Base-by-base conservation (phyloP, 1,140 invertebrate genomes). In the Telenomus remus region DNA sequence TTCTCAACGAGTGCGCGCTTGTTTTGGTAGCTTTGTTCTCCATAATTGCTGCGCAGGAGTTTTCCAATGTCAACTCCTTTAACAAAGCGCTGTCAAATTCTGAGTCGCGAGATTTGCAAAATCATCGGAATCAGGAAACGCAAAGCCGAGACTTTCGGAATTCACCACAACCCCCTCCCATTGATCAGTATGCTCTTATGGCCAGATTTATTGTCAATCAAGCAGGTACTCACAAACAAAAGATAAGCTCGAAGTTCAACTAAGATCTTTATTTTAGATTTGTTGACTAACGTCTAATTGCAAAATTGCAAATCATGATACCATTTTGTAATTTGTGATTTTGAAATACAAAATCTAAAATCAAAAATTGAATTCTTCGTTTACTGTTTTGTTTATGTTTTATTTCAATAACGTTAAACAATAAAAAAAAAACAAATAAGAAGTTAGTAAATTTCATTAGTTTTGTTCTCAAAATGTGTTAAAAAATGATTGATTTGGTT, bases 131-230 rank as follows among this genome's bases (percentile, higher is more conserved):
- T n/a, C 13, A 46, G 34, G 64, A 59, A 59, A 12, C 15, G 19
- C 11, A 14, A 66, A 57, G 16, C 9, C 15, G 49, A 9, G 35
- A 50, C 7, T 12, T 2, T 19, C 47, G 14, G 44, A 42, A 16
- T 68, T n/a, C n/a, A n/a, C 19, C 8, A 9, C 46, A 49, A 42
- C 84, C 82, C 27, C 89, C 88, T 27, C 86, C 87, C 6, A 81
- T 80, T 14, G 76, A 86, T 55, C 49, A 89, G 53, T 85, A 82
- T 8, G 89, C 87, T 0, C 81, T 84, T 60, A 89, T 90, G 87
- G 89, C 88, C 5, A 79, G 90, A 76, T 91, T 88, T 57, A 86
- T 91, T 71, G 89, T 90, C 4, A 88, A 89, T 79, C 82, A 88
- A 72, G 85, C 87, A 59, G 84, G 89, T 89, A 85, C 19, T 7